Percentiles rank a stretch among this genome's conserved stretches.
These are phyloP conservation scores for Crepidodera aurea DNA, from an alignment of 2,888 invertebrate species.

Conservation along the genomic window DNA sequence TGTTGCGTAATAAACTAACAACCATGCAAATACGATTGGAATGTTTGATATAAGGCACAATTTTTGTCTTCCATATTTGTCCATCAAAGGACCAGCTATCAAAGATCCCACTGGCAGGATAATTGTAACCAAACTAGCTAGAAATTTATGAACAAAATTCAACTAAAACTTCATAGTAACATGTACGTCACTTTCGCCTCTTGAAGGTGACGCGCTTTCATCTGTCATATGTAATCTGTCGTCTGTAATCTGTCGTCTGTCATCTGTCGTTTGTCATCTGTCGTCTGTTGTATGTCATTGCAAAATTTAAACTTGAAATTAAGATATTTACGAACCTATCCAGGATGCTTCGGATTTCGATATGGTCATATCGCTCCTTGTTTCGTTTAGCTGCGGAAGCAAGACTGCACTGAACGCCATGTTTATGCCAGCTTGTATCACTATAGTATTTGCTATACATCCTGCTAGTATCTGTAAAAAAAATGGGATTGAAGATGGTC, in stretches of 20 bases:
- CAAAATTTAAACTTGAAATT: too few relatives aligned
- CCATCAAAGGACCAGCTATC: conserved; percentile 66
- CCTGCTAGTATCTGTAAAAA: conserved; percentile 59
- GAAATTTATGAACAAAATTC: too few relatives aligned
- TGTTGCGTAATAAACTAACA: conserved; percentile 60
- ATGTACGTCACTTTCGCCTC: too few relatives aligned
- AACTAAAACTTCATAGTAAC: too few relatives aligned
- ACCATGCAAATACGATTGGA: conserved; percentile 64
- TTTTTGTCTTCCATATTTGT: conserved; percentile 64
- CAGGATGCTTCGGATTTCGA: conserved; percentile 64
- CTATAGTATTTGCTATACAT: conserved; percentile 62
- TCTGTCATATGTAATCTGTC: too few relatives aligned
- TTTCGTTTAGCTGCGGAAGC: conserved; percentile 62
- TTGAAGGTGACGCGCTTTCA: too few relatives aligned
- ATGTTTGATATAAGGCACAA: conserved; percentile 61
- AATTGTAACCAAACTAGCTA: conserved; percentile 67
- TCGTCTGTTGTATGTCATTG: too few relatives aligned
- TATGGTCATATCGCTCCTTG: conserved; percentile 57
- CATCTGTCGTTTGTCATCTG: too few relatives aligned
- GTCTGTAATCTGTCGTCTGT: too few relatives aligned
- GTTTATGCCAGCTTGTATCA: conserved; percentile 67
- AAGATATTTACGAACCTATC: conserved; percentile 67
- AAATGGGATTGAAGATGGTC: too few relatives aligned
- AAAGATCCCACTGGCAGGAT: conserved; percentile 65
- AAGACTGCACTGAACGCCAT: conserved; percentile 68